Base-by-base conservation (phyloP, 2,797 vertebrate genomes). In the Clarias platycephalus region DNA sequence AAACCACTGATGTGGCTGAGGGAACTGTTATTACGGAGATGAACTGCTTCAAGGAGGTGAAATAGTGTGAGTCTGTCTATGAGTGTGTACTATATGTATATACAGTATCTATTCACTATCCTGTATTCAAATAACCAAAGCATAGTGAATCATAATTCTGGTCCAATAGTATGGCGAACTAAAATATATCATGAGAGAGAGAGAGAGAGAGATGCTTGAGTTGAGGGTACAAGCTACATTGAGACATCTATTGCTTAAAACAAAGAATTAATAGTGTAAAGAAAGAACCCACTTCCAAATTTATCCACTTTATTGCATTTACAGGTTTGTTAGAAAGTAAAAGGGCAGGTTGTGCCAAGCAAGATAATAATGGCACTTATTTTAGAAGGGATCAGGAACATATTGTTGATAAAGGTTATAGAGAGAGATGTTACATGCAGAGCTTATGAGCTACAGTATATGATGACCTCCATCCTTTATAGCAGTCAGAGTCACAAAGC, bases 401-500 rank as follows among this genome's bases (percentile, higher is more conserved):
- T 37, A 62, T 77, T n/a, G 37, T 22, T 40, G 34, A n/a, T 78
- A 76, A 31, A 76, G 74, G 28, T 76, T 58, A 76, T 26, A 22
- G 16, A 20, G 34, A 10, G 37, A 74, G 62, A 75, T 49, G 22
- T 55, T 57, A 0, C 67, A 74, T 53, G 44, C 28, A 16, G 24
- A 71, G 31, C 1, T 28, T 44, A 75, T 81, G 49, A 85, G 79
- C 79, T 67, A 31, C 31, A 31, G 31, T 31, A 75, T 62, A 66
- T 3, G 55, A 55, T 76, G 84, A 76, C 84, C 84, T 82, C 71
- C 20, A 72, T 7, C 9, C 8, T 53, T 66, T 31, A 80, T 24
- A 80, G 26, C 18, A 3, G 62, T 80, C 53, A 62, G 72, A 58
- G 40, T 26, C 31, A 53, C 24, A 40, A 63, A 26, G 18, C 53